Evolutionary conservation across 1,140 invertebrate species (phyloP), one percentile per base, ranked within the genome.

Genomic region (Drosophila seguyi): DNA sequence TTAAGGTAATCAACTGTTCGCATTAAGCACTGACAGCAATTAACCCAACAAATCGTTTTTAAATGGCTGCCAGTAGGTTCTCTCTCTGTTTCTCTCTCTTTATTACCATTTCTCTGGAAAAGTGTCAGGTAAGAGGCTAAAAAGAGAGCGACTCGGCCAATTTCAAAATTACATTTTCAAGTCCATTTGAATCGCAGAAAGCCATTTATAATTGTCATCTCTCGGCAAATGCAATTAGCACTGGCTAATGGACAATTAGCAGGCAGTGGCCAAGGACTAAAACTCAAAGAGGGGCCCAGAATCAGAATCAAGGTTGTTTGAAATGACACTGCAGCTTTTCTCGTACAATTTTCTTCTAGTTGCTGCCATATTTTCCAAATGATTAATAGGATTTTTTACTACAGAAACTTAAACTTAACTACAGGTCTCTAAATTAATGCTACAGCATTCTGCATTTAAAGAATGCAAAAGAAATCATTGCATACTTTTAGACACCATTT

Each of bases 131-230:
- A 36, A 34, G 41, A 36, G n/a, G n/a, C n/a, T n/a, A n/a, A n/a
- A n/a, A n/a, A n/a, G 27, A 36, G 5, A 38, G 45, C 39, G 36
- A 42, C 41, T 47, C 13, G 42, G 14, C 41, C 57, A 48, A 47
- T 60, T 55, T 69, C 55, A 55, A 72, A 79, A 77, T 77, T 77
- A 58, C 65, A 78, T 57, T 78, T 78, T 69, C 56, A 61, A 77
- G 75, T 74, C 69, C 74, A 76, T 53, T 53, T 34, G 61, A 50
- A 41, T 36, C 31, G 73, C 63, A 69, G 72, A 80, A 81, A 81
- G 85, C 69, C 71, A 90, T 88, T 88, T 90, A 88, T 88, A 90
- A 90, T 75, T 90, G 85, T 88, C 85, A 88, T 85, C 62, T 85
- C 69, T 79, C 69, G 45, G 79, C 48, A 72, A 85, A 85, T 90